Evolutionary conservation across 2,797 vertebrate species (phyloP).

Genomic region (Myotis planiceps): DNA sequence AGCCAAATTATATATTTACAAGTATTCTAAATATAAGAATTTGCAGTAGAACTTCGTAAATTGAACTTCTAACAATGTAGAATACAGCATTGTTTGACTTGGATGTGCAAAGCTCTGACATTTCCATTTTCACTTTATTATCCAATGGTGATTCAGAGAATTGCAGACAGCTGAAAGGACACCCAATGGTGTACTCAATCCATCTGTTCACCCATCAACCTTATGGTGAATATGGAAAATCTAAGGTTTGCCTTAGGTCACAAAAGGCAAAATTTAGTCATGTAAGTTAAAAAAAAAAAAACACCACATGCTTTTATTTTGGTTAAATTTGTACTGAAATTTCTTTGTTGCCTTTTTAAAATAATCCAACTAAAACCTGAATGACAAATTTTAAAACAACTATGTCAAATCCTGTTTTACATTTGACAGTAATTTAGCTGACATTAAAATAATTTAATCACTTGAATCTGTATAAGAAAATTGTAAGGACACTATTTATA

Average conservation of each 20-base stretch:
- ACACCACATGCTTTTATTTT: neutral
- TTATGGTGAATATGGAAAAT: conserved; percentile 43
- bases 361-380: neutral
- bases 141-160: conserved; percentile 51
- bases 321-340: neutral
- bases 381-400: neutral
- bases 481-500: neutral
- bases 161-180: conserved; percentile 50
- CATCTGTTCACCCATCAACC: conserved; percentile 77
- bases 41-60: neutral
- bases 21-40: neutral
- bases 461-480: neutral
- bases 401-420: neutral
- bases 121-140: conserved; percentile 65
- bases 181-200: conserved; percentile 49
- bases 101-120: conserved; percentile 10
- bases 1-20: neutral
- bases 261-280: conserved; percentile 47
- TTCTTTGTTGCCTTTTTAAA: neutral
- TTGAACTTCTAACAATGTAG: neutral
- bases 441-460: neutral
- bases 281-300: neutral
- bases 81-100: neutral
- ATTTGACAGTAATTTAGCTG: neutral
- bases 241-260: conserved; percentile 46